Conservation (phyloP, 2,797 vertebrate species). For the Sylvia borin region DNA sequence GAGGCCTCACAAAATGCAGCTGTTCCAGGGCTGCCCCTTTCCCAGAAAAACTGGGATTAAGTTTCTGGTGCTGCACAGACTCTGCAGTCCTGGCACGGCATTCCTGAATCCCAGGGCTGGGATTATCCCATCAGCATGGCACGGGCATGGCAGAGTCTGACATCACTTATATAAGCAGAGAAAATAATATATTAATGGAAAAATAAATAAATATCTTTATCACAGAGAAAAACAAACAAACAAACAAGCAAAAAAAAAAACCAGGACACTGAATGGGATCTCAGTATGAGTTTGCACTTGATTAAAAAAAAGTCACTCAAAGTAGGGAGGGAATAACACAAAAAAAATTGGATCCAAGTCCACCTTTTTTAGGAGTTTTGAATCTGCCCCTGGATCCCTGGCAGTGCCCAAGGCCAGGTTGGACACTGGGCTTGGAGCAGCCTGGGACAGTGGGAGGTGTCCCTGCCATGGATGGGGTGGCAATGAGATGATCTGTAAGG, state of each 20-base stretch:
- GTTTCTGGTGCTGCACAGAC: conserved; percentile 7
- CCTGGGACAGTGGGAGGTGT: not conserved
- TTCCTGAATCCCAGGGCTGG: not conserved
- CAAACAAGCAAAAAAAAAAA: no score
- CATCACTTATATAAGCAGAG: not conserved
- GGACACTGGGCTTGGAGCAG: not conserved
- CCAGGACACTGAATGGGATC: not conserved
- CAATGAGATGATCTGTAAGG: rapidly evolving
- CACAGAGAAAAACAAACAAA: not conserved
- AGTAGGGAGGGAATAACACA: not conserved
- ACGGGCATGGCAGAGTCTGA: not conserved
- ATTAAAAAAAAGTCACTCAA: not conserved
- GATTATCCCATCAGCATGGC: not conserved
- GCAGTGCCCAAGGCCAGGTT: not conserved
- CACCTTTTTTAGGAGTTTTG: not conserved
- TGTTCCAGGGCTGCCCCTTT: not conserved
- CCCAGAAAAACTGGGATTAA: conserved; percentile 12
- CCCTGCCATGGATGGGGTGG: not conserved
- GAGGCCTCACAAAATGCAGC: not conserved
- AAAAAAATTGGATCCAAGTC: not conserved
- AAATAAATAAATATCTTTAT: no score
- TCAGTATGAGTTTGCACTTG: not conserved
- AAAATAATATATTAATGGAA: not conserved
- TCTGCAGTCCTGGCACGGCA: not conserved
- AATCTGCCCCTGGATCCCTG: not conserved